These are phyloP conservation scores for Bostrychus sinensis DNA, from an alignment of 2,113 vertebrate genomes.

Conservation along the genomic window DNA sequence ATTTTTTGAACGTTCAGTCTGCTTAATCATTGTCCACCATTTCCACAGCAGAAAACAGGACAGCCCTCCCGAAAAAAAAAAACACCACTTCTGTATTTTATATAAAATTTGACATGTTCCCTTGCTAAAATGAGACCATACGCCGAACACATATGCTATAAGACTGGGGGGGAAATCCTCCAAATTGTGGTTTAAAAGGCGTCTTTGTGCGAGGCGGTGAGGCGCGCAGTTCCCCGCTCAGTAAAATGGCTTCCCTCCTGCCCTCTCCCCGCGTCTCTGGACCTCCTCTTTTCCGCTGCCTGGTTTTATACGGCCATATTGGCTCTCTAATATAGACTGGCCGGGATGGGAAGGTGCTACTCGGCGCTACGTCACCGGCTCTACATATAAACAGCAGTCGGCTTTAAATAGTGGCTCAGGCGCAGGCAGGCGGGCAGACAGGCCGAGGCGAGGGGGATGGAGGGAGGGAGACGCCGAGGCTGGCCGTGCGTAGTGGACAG, in stretches of 20 bases:
- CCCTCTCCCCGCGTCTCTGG: constrained; percentile 85
- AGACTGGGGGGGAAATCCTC: constrained; percentile 34
- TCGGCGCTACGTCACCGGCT: constrained; percentile 93
- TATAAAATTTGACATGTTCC: constrained; percentile 5
- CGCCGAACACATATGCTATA: not conserved
- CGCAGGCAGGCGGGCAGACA: constrained; percentile 79
- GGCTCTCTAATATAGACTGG: constrained; percentile 99
- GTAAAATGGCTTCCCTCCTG: constrained; percentile 82
- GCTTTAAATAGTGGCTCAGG: constrained; percentile 98
- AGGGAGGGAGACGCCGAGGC: constrained; percentile 29
- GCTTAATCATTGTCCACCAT: constrained; percentile 73
- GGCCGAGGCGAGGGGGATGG: constrained; percentile 55
- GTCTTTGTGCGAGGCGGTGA: not conserved
- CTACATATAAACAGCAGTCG: constrained; percentile 94
- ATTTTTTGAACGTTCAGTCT: constrained; percentile 20
- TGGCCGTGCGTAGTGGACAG: constrained; percentile 49
- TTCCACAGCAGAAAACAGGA: constrained; percentile 56
- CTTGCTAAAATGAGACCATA: constrained; percentile 7
- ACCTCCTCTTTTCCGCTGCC: constrained; percentile 89
- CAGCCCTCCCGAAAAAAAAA: constrained; percentile 37
- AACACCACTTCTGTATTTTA: constrained; percentile 39
- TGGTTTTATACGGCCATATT: constrained; percentile 97
- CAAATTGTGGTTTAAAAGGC: constrained; percentile 20
- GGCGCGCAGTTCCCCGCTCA: constrained; percentile 52
- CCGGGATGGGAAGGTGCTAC: constrained; percentile 97